Conservation (phyloP, 2,797 vertebrate genomes). For the Catostomus latipinnis region DNA sequence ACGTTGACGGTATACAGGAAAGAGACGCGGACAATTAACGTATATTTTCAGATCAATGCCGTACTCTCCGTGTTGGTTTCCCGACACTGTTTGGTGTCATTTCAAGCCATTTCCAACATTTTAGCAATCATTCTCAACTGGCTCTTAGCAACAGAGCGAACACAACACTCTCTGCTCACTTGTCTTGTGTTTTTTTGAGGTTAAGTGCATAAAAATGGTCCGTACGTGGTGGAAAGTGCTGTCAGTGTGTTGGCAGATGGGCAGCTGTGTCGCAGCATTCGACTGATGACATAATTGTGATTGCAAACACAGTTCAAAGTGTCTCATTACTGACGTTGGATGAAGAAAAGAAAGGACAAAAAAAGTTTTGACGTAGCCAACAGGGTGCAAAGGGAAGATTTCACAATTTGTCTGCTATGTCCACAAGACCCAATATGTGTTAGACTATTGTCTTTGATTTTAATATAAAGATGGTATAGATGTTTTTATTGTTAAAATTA, state of each 20-base stretch:
- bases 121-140: slow-evolving; percentile 58
- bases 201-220: slow-evolving; percentile 48
- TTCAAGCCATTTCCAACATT: slow-evolving; percentile 50
- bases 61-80: slow-evolving; percentile 45
- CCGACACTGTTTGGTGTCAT: neutral
- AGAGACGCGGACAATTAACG: neutral
- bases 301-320: slow-evolving; percentile 11
- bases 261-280: slow-evolving; percentile 38
- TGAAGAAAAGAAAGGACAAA: neutral
- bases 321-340: neutral
- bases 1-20: no score
- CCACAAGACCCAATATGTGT: neutral
- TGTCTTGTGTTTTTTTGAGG: slow-evolving; percentile 54
- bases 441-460: no score
- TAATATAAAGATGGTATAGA: no score
- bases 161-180: slow-evolving; percentile 56
- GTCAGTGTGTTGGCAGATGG: slow-evolving; percentile 52
- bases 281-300: slow-evolving; percentile 10
- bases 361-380: neutral
- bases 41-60: neutral
- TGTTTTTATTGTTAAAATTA: no score
- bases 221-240: slow-evolving; percentile 58
- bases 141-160: slow-evolving; percentile 77
- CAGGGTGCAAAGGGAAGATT: slow-evolving; percentile 9
- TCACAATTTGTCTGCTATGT: neutral